Conservation (phyloP, 2,113 vertebrate species). For the Hymenochirus boettgeri region DNA sequence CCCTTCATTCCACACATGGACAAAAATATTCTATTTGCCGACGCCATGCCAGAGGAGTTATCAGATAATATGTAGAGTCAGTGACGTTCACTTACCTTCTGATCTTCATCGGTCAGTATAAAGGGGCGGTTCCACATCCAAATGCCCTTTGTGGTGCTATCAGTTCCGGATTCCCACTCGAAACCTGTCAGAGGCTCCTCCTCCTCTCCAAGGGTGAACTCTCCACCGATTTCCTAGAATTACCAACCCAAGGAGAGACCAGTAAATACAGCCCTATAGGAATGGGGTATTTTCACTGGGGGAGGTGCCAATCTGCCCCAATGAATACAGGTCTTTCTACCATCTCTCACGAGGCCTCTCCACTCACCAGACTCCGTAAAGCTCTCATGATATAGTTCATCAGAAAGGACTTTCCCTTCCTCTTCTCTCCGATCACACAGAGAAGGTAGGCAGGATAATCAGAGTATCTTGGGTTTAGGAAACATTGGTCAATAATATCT, state of each 20-base stretch:
- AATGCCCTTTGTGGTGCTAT: conserved; percentile 49
- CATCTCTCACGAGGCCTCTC: too few relatives aligned
- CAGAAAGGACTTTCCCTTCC: conserved; percentile 53
- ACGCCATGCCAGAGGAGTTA: too few relatives aligned
- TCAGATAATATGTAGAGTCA: too few relatives aligned
- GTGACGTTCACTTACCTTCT: conserved; percentile 46
- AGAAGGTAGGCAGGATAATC: conserved; percentile 50
- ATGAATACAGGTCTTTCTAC: too few relatives aligned
- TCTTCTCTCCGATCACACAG: conserved; percentile 53
- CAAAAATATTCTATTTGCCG: too few relatives aligned
- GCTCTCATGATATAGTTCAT: conserved; percentile 50
- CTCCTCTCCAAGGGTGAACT: conserved; percentile 30
- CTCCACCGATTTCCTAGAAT: conserved; percentile 45
- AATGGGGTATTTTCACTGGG: too few relatives aligned
- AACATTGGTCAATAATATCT: conserved; percentile 47
- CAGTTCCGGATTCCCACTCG: conserved; percentile 44
- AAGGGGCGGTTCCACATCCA: conserved; percentile 61
- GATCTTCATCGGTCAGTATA: conserved; percentile 47
- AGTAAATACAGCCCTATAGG: too few relatives aligned
- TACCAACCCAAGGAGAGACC: too few relatives aligned
- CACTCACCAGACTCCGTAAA: conserved; percentile 35
- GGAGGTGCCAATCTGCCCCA: too few relatives aligned
- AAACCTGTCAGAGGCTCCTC: conserved; percentile 43
- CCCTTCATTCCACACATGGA: too few relatives aligned
- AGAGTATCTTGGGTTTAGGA: conserved; percentile 48